phyloP scores from a whole-genome alignment of 2,113 vertebrate genomes.

The Pteropus alecto region DNA sequence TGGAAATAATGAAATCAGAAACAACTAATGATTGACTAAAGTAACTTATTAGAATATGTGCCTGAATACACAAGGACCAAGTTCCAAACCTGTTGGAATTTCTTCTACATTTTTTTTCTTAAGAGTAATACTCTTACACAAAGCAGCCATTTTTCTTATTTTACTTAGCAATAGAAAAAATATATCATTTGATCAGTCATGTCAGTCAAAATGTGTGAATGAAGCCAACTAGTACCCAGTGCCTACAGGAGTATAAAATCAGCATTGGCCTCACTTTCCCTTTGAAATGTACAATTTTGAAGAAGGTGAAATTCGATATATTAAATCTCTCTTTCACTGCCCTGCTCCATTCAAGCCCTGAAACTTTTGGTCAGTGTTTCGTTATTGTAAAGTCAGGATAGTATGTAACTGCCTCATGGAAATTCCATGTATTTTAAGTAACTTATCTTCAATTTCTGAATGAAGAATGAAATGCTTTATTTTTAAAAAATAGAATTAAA shows the following conservation, averaged over 20 bases:
- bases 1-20: conserved; percentile 53
- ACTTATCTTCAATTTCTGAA: background rate
- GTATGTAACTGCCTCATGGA: background rate
- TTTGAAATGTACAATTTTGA: background rate
- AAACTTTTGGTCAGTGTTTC: background rate
- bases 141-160: background rate
- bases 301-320: background rate
- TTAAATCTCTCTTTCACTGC: background rate
- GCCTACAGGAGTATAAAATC: background rate
- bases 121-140: background rate
- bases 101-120: background rate
- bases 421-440: background rate
- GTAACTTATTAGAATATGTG: background rate
- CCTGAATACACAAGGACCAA: background rate
- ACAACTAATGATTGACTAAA: background rate
- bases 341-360: background rate
- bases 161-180: background rate
- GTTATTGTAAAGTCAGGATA: background rate
- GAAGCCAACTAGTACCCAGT: background rate
- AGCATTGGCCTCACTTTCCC: background rate
- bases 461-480: background rate
- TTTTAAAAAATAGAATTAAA: background rate
- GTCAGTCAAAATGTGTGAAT: background rate
- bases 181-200: background rate
- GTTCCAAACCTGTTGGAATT: background rate